phyloP scores from a whole-genome alignment of 2,797 vertebrate species.

The Acipenser transmontanus region DNA sequence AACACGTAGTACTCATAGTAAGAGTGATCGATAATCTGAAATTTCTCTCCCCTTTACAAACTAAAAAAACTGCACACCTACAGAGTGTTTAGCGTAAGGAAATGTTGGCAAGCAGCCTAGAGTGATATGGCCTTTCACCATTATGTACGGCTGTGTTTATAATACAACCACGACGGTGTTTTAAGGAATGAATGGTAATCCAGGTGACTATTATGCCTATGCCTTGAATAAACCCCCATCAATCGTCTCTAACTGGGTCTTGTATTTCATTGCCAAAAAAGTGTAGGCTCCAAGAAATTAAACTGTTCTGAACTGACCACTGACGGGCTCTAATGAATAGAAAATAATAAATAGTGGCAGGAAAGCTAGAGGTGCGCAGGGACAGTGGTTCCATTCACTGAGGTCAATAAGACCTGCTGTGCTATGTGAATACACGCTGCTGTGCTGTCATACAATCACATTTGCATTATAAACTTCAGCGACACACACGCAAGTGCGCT shows the following conservation, averaged over 20 bases:
- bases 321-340: not conserved
- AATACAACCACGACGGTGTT: not conserved
- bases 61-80: no score
- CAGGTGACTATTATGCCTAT: not conserved
- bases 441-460: not conserved
- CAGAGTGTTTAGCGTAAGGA: no score
- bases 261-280: not conserved
- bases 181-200: not conserved
- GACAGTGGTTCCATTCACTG: not conserved
- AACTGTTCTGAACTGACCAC: not conserved
- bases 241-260: not conserved
- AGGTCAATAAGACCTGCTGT: not conserved
- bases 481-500: not conserved
- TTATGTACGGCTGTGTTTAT: not conserved
- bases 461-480: not conserved
- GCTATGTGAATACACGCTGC: not conserved
- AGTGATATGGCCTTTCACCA: not conserved
- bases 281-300: not conserved
- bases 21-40: no score
- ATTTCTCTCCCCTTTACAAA: no score
- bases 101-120: not conserved
- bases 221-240: not conserved
- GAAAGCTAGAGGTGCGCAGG: constrained; percentile 2
- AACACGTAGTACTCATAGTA: no score
- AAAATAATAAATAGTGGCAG: constrained; percentile 8